Base-by-base conservation (phyloP, 2,113 vertebrate species). In the Ovis aries region DNA sequence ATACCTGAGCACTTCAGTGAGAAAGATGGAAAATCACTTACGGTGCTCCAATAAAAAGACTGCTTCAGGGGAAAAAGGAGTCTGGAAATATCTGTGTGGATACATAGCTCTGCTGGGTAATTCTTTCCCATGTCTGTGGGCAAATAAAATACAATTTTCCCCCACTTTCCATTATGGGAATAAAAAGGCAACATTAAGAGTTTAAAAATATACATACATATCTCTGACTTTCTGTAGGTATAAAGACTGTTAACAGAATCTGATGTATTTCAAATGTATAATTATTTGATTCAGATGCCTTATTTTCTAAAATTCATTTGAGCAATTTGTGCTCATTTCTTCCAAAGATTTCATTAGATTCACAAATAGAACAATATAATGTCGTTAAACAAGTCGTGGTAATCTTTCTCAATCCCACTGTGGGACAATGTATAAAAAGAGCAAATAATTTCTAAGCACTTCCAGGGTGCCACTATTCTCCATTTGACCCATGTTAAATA, bases 401-500 rank as follows among this genome's bases (percentile, higher is more conserved):
- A 97, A 97, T 60, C 7, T 91, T 98, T 98, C 97, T 57, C 86
- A 95, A 50, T 97, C 90, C 84, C 86, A 88, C 5, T 16, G 14
- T 93, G 94, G 88, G 25, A 95, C 50, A 95, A 89, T 94, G 87
- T 96, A 91, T 92, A 80, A 97, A 98, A 93, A 97, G 96, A 88
- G 60, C 90, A 98, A 88, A 95, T 90, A 94, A 88, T 97, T 97
- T 98, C 97, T 96, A 98, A 98, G 96, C 94, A 98, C 95, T 98
- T 98, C 96, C 93, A 98, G 97, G 98, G 98, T 97, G 92, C 96
- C 89, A 96, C 98, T 98, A 92, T 92, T 98, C 97, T 97, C 97
- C 94, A 98, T 98, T 98, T 99, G 98, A 99, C 98, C 98, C 36
- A 88, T 94, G 98, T 98, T 99, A 99, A 99, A 98, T 98, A 99